Base-by-base conservation (phyloP, 2,797 vertebrate genomes). In the Chelidonichthys spinosus region DNA sequence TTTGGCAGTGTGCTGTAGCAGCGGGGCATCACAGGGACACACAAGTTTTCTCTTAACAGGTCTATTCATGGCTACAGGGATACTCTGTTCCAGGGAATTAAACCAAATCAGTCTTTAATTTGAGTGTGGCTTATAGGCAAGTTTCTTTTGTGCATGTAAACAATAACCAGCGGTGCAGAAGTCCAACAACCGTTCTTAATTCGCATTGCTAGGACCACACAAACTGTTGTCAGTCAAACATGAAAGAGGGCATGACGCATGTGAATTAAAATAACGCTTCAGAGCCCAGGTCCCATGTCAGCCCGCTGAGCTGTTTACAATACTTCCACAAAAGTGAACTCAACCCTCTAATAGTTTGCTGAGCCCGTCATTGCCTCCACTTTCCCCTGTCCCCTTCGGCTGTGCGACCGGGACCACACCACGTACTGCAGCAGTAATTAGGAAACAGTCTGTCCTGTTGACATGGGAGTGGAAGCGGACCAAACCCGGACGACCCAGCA, bases 341-440 rank as follows among this genome's bases (percentile, higher is more conserved):
- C 87, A 91, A 89, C 82, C 87, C 81, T 85, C 82, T 91, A 89
- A 91, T 88, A 90, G 87, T 89, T 92, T 91, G 89, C 81, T 73
- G 86, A 90, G 87, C 76, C 89, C 84, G 76, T 90, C 91, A 89
- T 90, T 90, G 87, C 87, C 88, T 92, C 86, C 79, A 85, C 86
- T 90, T 87, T 86, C 68, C 74, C 85, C 85, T 91, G 89, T 93
- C 90, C 89, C 87, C 89, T 85, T 89, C 82, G 79, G 84, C 89
- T 74, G 81, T 79, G 79, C 44, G 86, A 88, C 87, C 80, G 78
- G 85, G 89, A 89, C 87, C 85, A 90, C 90, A 93, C 89, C 81
- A 81, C 68, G 59, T 65, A 87, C 83, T 89, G 75, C 60, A 73
- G 69, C 85, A 68, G 87, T 86, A 90, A 92, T 92, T 92, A 91